Conservation (phyloP, 53 echinoderm and acorn worm genomes). For the Temnopleurus reevesii region DNA sequence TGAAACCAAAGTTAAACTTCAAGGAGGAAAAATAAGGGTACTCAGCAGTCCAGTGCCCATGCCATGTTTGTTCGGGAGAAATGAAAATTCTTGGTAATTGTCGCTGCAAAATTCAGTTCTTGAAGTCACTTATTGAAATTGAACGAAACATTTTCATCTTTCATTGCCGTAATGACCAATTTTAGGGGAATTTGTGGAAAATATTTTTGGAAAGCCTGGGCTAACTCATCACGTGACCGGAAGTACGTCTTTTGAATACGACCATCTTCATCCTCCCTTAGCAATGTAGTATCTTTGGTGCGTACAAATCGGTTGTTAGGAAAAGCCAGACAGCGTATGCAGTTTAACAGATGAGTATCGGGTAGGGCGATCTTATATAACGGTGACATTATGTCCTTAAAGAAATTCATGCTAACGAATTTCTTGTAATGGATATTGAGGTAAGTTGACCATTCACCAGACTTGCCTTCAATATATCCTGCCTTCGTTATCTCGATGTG, state of each 20-base stretch:
- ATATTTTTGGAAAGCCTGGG: neutral
- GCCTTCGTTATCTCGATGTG: neutral
- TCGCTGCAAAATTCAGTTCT: too few relatives aligned
- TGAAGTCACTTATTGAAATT: neutral
- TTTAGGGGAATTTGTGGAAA: slow-evolving; percentile 26
- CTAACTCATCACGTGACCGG: slow-evolving; percentile 19
- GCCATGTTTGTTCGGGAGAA: too few relatives aligned
- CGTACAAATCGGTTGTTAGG: slow-evolving; percentile 17
- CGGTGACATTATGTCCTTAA: neutral
- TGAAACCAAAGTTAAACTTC: too few relatives aligned
- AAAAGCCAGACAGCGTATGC: slow-evolving; percentile 19
- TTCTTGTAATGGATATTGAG: neutral
- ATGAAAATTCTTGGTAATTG: too few relatives aligned
- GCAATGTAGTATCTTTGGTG: slow-evolving; percentile 48
- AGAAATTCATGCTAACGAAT: neutral
- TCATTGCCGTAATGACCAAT: neutral
- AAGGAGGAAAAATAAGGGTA: too few relatives aligned
- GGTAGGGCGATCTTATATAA: neutral
- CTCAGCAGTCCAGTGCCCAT: too few relatives aligned
- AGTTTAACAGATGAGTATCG: neutral
- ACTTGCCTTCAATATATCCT: neutral
- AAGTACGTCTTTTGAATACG: slow-evolving; percentile 22
- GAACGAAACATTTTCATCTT: slow-evolving; percentile 6
- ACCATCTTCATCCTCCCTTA: neutral
- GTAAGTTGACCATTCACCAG: slow-evolving; percentile 5